phyloP scores from a whole-genome alignment of 2,797 vertebrate genomes.

The Gymnoscopelus microlampas region DNA sequence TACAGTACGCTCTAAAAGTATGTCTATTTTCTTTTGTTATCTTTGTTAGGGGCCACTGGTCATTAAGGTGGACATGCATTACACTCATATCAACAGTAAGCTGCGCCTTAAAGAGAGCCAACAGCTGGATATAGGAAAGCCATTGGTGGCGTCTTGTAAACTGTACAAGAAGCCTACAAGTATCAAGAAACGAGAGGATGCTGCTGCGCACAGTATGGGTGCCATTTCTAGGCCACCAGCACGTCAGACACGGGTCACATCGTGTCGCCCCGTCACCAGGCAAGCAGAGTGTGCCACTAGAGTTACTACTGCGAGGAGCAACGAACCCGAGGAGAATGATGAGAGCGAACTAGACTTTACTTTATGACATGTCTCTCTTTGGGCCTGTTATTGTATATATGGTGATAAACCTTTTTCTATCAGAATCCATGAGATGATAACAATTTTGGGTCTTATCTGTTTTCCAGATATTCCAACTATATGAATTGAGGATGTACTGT shows the following conservation, averaged over 20 bases:
- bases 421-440: background rate
- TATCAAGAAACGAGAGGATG: constrained; percentile 19
- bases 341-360: constrained; percentile 74
- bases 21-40: background rate
- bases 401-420: background rate
- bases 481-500: constrained; percentile 8
- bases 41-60: constrained; percentile 70
- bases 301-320: constrained; percentile 67
- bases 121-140: constrained; percentile 75
- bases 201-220: constrained; percentile 41
- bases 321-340: constrained; percentile 87
- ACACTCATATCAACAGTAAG: constrained; percentile 72
- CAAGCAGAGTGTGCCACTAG: constrained; percentile 75
- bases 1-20: background rate
- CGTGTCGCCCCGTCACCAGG: constrained; percentile 66
- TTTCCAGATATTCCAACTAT: constrained; percentile 4
- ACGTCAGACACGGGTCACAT: constrained; percentile 30
- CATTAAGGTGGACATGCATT: constrained; percentile 83
- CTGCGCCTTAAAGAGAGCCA: constrained; percentile 78
- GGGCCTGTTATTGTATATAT: constrained; percentile 24
- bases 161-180: constrained; percentile 48
- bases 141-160: constrained; percentile 81
- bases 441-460: too few relatives aligned
- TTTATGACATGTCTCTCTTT: constrained; percentile 6
- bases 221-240: constrained; percentile 28